Base-by-base conservation (phyloP, 1,140 invertebrate species). In the Hylaeus volcanicus region DNA sequence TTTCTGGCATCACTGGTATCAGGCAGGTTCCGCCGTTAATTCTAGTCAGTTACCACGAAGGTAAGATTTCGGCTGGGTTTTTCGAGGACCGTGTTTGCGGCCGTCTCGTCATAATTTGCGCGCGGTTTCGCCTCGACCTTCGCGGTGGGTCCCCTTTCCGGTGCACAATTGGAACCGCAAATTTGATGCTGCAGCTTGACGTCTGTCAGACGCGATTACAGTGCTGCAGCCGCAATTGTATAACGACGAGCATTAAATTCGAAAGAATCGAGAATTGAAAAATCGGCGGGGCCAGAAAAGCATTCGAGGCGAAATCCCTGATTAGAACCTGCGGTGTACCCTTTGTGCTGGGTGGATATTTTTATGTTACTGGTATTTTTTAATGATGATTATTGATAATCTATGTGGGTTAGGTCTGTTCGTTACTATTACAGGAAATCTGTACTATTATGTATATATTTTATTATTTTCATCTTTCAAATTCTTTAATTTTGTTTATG, bases 71-170 rank as follows among this genome's bases (percentile, higher is more conserved):
- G 75, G 55, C 39, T 51, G 37, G 1, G 1, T 70, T 61, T 70
- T 61, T 60, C 65, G 5, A n/a, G 45, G 37, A 26, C 9, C 26
- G 43, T 58, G 55, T 70, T 61, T 51, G 14, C 9, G 65, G 15
- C 15, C 53, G 26, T 2, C 2, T 41, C 15, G 53, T 51, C 66
- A 51, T 70, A 69, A 77, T 77, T 70, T 77, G 43, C 43, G 11
- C 45, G 75, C 66, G 75, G 75, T 70, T 45, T 55, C 26, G 55
- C 37, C 41, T 15, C n/a, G 53, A 14, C 63, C 74, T 15, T 53
- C 63, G 48, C 12, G n/a, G 48, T 51, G 41, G 39, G 6, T 26
- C 51, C 45, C 63, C 43, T 37, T 75, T 58, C 51, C 74, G 51
- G 63, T 56, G 39, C n/a, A 43, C 45, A 14, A 66, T 43, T 45